phyloP scores from a whole-genome alignment of 2,797 vertebrate genomes.

The Urophycis tenuis region DNA sequence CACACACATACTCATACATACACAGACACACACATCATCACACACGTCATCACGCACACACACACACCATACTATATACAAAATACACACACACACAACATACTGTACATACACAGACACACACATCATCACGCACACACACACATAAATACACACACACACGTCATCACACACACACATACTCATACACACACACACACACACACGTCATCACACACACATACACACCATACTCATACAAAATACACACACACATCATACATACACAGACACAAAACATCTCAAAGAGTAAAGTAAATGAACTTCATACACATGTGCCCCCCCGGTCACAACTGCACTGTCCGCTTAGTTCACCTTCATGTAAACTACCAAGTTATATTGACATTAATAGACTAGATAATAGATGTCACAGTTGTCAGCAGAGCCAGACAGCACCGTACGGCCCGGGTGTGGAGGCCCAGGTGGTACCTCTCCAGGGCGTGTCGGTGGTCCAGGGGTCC shows the following conservation, averaged over 20 bases:
- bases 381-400: background rate
- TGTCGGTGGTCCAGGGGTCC: conserved; percentile 71
- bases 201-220: background rate
- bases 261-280: background rate
- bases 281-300: no score
- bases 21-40: background rate
- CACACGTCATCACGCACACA: background rate
- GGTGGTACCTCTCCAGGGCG: conserved; percentile 76
- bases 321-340: no score
- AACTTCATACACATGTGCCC: no score
- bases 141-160: background rate
- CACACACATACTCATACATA: background rate
- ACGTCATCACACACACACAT: background rate
- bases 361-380: background rate
- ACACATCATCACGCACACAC: background rate
- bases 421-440: background rate
- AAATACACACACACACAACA: background rate
- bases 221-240: background rate
- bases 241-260: background rate
- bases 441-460: no score
- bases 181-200: background rate
- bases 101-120: background rate
- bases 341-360: no score
- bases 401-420: background rate
- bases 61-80: background rate